phyloP scores from a whole-genome alignment of 1,140 invertebrate species.

The Lanistes nyassanus region DNA sequence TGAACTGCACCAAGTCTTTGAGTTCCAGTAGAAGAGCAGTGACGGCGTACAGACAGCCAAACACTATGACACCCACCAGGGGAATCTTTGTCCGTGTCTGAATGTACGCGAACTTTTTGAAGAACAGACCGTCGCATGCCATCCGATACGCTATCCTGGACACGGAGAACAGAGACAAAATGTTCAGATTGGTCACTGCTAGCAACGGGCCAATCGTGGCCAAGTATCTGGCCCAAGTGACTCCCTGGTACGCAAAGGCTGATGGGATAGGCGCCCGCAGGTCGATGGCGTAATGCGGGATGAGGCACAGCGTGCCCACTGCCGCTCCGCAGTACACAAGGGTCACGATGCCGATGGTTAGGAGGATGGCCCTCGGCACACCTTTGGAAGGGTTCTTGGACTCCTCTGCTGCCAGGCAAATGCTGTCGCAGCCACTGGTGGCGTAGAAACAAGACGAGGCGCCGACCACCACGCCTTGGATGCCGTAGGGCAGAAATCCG shows the following conservation, averaged over 20 bases:
- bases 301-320: slow-evolving; percentile 46
- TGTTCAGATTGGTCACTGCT: slow-evolving; percentile 86
- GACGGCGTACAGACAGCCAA: slow-evolving; percentile 78
- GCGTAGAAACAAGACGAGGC: slow-evolving; percentile 59
- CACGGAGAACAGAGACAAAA: slow-evolving; percentile 85
- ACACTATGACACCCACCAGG: slow-evolving; percentile 79
- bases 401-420: slow-evolving; percentile 91
- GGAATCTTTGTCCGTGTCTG: slow-evolving; percentile 83
- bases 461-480: slow-evolving; percentile 47
- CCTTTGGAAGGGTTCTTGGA: slow-evolving; percentile 70
- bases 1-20: slow-evolving; percentile 88
- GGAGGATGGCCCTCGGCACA: slow-evolving; percentile 52
- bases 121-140: slow-evolving; percentile 87
- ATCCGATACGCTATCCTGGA: slow-evolving; percentile 89
- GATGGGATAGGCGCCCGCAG: slow-evolving; percentile 85
- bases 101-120: slow-evolving; percentile 78
- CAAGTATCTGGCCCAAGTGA: slow-evolving; percentile 85
- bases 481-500: slow-evolving; percentile 56
- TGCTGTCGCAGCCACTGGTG: slow-evolving; percentile 67
- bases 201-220: slow-evolving; percentile 88
- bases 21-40: slow-evolving; percentile 87
- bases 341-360: slow-evolving; percentile 50
- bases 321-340: slow-evolving; percentile 53
- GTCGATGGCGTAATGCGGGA: slow-evolving; percentile 67
- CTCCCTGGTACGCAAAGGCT: slow-evolving; percentile 76